These are phyloP conservation scores for Rhizomys pruinosus DNA, from an alignment of 2,113 vertebrate genomes.

Conservation along the genomic window DNA sequence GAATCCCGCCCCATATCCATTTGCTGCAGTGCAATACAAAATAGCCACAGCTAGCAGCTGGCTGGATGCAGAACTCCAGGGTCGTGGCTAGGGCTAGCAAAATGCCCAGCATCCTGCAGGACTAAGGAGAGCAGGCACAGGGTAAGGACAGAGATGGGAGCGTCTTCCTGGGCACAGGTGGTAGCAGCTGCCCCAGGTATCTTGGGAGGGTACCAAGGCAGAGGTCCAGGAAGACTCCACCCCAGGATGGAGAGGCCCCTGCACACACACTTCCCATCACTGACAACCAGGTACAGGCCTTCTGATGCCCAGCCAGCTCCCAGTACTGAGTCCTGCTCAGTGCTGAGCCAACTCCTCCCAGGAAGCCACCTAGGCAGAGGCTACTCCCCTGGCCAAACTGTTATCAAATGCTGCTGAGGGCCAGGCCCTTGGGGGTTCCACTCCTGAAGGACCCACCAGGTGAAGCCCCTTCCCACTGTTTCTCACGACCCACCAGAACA, in stretches of 20 bases:
- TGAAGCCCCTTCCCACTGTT: accelerated
- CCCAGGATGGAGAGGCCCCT: neutral
- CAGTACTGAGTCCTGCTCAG: neutral
- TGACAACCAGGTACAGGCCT: neutral
- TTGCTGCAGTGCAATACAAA: neutral
- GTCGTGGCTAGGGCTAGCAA: neutral
- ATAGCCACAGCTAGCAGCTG: neutral
- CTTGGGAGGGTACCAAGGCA: neutral
- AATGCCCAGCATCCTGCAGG: neutral
- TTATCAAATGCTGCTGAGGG: accelerated
- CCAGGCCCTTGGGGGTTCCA: neutral
- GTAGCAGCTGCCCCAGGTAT: neutral
- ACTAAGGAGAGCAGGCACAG: neutral
- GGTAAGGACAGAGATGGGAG: neutral
- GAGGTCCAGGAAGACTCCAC: neutral
- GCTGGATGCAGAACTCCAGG: neutral
- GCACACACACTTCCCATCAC: neutral
- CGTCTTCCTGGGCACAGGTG: neutral
- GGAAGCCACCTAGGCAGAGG: neutral
- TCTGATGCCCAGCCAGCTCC: neutral
- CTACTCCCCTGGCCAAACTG: neutral
- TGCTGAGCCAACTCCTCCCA: neutral
- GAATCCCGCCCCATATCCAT: neutral
- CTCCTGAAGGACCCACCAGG: too few species aligned
- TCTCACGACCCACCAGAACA: neutral